Percentiles rank a stretch among this genome's conserved stretches.
Conservation (phyloP, 2,113 vertebrate genomes). For the Oostethus manadensis region DNA sequence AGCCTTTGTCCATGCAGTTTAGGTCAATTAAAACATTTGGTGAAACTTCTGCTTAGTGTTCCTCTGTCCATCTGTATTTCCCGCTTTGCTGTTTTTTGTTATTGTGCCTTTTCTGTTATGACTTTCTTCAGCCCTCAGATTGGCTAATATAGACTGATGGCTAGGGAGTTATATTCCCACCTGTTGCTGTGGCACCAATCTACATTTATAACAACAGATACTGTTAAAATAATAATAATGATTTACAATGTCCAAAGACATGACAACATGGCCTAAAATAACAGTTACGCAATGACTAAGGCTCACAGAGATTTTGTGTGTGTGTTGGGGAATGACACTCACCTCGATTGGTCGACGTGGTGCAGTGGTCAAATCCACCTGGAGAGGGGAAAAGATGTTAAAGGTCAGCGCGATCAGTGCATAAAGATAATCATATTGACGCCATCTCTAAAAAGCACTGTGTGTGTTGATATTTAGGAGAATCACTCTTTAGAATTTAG, state of each 20-base stretch:
- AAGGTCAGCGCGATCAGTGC: constrained; percentile 15
- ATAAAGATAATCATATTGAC: background rate
- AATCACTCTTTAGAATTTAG: constrained; percentile 6
- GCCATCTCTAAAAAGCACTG: background rate
- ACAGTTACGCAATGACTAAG: too few relatives aligned
- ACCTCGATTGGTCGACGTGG: constrained; percentile 67
- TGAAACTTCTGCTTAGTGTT: background rate
- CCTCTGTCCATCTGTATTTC: background rate
- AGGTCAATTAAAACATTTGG: too few relatives aligned
- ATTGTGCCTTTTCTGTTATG: background rate
- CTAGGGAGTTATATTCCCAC: background rate
- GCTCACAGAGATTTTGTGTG: too few relatives aligned
- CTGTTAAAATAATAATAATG: too few relatives aligned
- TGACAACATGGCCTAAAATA: too few relatives aligned
- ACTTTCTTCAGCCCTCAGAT: background rate
- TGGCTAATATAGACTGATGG: background rate
- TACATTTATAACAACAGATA: too few relatives aligned
- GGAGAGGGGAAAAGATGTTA: constrained; percentile 36
- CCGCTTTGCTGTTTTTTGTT: background rate
- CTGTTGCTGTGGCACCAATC: background rate
- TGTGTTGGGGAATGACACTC: constrained; percentile 36
- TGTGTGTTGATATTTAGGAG: constrained; percentile 13
- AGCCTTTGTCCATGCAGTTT: too few relatives aligned
- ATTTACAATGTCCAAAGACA: too few relatives aligned
- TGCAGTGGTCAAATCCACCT: constrained; percentile 69